Evolutionary conservation across 1,140 invertebrate species (phyloP), one percentile per base, ranked within the genome.

Genomic region (Cydia strobilella): DNA sequence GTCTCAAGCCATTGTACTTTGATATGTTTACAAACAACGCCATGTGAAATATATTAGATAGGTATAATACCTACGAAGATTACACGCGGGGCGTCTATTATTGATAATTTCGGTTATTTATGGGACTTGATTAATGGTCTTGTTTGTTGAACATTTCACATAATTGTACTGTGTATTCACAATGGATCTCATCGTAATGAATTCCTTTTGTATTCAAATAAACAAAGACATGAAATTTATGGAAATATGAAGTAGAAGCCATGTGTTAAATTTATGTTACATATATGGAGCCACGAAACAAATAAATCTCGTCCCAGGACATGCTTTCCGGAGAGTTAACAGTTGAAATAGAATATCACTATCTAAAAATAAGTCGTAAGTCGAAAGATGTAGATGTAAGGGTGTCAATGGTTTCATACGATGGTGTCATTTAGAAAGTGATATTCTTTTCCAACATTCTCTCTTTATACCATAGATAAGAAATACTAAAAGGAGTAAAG

Each of bases 61-160:
- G n/a, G n/a, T n/a, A n/a, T n/a, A n/a, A n/a, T n/a, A n/a, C n/a
- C n/a, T 59, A 9, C 51, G 51, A 54, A 9, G 20, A 59, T 59
- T 59, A 23, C 54, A 23, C 5, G 20, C 54, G 54, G 54, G 54
- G 54, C 54, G 54, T 59, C 18, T 59, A 59, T 59, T 23, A 59
- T 59, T 59, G 54, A 59, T 59, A 59, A 59, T 59, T 59, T 23
- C 23, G 54, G 54, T 59, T 59, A 59, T 59, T 59, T 59, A 59
- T 59, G 54, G 54, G 54, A 59, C 18, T 59, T 59, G 20, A 59
- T 59, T 59, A 59, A 59, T 59, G 20, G 54, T 20, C 54, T 59
- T 59, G 54, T 59, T 59, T 59, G 20, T 59, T 59, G 4, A 23
- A 54, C 15, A 7, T 18, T 59, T 59, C 54, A 23, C 54, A 23